Evolutionary conservation across 2,797 vertebrate species (phyloP).

Genomic region (Anabas testudineus): DNA sequence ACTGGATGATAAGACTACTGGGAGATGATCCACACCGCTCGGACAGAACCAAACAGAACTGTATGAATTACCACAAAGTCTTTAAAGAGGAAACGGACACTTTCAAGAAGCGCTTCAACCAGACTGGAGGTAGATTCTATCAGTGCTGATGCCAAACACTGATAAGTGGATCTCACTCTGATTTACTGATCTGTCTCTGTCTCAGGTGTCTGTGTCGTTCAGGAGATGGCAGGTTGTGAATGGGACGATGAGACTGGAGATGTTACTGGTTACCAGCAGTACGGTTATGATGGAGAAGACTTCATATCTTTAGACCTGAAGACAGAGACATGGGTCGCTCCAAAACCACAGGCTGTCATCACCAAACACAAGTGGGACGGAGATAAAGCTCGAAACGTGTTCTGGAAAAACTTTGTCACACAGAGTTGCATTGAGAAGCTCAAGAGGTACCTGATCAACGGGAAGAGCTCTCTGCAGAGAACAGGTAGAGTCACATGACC

Average conservation of each 20-base stretch:
- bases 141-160: too few species aligned
- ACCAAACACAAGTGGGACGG: conserved; percentile 1
- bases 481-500: too few species aligned
- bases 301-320: conserved; percentile 29
- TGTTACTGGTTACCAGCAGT: background rate
- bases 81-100: conserved; percentile 41
- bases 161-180: too few species aligned
- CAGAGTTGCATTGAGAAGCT: background rate
- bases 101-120: conserved; percentile 52
- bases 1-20: conserved; percentile 31
- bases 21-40: conserved; percentile 20
- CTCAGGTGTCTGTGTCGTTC: conserved; percentile 10
- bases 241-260: conserved; percentile 22
- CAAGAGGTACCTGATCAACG: background rate
- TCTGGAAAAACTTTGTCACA: conserved; percentile 3
- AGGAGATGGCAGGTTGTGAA: background rate
- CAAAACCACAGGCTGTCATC: background rate
- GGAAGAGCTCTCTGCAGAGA: background rate
- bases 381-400: too few species aligned
- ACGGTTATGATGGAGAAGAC: conserved; percentile 35
- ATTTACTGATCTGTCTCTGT: background rate
- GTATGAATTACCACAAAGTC: background rate
- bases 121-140: conserved; percentile 58
- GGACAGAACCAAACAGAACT: conserved; percentile 12
- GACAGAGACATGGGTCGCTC: background rate